Evolutionary conservation across 2,113 vertebrate species (phyloP).

Genomic region (Engraulis encrasicolus): DNA sequence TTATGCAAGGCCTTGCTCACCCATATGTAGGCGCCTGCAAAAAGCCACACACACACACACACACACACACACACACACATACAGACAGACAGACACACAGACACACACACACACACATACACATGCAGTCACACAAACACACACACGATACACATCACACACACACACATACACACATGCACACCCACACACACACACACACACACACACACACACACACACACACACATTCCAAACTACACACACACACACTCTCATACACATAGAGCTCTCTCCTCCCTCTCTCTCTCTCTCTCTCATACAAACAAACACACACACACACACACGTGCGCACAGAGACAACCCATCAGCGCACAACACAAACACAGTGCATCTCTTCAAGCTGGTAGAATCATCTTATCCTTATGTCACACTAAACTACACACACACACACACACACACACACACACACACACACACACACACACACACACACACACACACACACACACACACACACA

Average conservation of each 20-base stretch:
- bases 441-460: too few species aligned
- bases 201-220: neutral
- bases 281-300: too few species aligned
- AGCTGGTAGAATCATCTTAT: neutral
- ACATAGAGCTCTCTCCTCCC: too few species aligned
- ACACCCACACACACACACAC: neutral
- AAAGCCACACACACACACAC: neutral
- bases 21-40: neutral
- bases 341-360: neutral
- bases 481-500: too few species aligned
- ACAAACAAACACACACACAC: neutral
- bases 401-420: too few species aligned
- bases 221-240: too few species aligned
- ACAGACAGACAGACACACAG: neutral
- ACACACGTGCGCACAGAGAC: neutral
- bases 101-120: conserved; percentile 1
- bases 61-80: neutral
- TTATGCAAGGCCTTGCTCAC: neutral
- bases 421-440: too few species aligned
- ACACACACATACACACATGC: neutral
- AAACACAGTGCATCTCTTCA: too few species aligned
- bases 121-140: neutral
- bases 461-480: too few species aligned
- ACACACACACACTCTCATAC: neutral
- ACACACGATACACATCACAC: neutral